Conservation (phyloP, 2,113 vertebrate species). For the Cochlearius cochlearius region DNA sequence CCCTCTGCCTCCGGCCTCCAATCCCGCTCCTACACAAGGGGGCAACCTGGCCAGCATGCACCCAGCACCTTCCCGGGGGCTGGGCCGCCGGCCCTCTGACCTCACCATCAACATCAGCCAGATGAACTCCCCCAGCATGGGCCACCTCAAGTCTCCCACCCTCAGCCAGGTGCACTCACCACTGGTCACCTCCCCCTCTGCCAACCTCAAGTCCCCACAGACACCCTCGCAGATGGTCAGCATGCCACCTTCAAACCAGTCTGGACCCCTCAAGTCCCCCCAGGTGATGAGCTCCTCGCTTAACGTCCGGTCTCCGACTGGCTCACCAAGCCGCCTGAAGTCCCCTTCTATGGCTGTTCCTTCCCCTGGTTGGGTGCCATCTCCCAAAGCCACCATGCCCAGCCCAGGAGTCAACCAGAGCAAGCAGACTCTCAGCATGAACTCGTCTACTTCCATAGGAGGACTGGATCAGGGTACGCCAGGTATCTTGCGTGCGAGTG, state of each 20-base stretch:
- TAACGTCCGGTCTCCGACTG: constrained; percentile 87
- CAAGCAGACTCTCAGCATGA: constrained; percentile 75
- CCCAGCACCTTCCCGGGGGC: constrained; percentile 73
- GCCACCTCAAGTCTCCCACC: constrained; percentile 90
- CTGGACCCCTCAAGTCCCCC: constrained; percentile 87
- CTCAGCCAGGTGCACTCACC: constrained; percentile 89
- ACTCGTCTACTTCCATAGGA: constrained; percentile 67
- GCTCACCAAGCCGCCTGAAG: constrained; percentile 88
- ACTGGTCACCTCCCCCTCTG: constrained; percentile 87
- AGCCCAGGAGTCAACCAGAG: constrained; percentile 85
- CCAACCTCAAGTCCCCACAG: constrained; percentile 92
- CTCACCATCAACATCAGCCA: constrained; percentile 86
- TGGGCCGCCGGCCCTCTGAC: constrained; percentile 86
- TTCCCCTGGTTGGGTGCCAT: constrained; percentile 91
- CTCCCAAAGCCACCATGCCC: constrained; percentile 89
- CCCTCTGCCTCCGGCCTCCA: constrained; percentile 74
- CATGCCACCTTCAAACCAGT: constrained; percentile 80
- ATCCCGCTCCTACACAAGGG: constrained; percentile 36
- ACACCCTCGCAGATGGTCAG: constrained; percentile 81
- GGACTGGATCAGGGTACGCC: constrained; percentile 75
- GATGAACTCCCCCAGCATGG: constrained; percentile 86
- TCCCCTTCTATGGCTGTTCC: constrained; percentile 89
- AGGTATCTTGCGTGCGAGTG: background rate
- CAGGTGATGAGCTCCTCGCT: constrained; percentile 88
- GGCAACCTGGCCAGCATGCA: constrained; percentile 67